phyloP scores from a whole-genome alignment of 2,888 invertebrate genomes.

The Oasisia sp. region DNA sequence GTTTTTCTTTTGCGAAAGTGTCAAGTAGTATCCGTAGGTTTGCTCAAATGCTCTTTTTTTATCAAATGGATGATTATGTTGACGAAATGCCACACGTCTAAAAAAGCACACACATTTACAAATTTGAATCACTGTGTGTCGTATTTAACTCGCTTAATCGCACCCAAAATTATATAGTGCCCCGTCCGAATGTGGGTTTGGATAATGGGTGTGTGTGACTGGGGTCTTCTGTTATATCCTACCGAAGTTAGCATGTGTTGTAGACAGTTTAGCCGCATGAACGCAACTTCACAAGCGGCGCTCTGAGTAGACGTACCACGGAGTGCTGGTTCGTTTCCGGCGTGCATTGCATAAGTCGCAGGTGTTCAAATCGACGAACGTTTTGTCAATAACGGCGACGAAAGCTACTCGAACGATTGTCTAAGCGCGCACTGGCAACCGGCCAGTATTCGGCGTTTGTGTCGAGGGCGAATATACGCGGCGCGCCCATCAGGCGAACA shows the following conservation, averaged over 20 bases:
- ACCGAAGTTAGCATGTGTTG: background rate
- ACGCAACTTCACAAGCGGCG: background rate
- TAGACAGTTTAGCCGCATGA: background rate
- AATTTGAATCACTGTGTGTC: background rate
- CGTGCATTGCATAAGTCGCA: background rate
- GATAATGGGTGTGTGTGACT: background rate
- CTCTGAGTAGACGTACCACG: background rate
- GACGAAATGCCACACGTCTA: background rate
- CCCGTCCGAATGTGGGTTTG: background rate
- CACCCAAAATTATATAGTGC: background rate
- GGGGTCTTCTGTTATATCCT: background rate
- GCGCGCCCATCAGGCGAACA: background rate
- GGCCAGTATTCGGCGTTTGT: background rate
- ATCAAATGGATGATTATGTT: background rate
- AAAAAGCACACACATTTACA: too few relatives aligned
- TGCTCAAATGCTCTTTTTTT: background rate
- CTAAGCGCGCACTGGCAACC: background rate
- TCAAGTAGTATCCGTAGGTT: background rate
- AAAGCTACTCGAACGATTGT: constrained; percentile 1
- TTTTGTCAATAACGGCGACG: background rate
- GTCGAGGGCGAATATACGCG: background rate
- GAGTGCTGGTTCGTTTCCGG: background rate
- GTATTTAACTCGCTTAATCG: background rate
- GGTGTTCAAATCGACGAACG: background rate
- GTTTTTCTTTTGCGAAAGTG: background rate